A percentile compares a stretch with the other conserved stretches of the same genome.
Conservation (phyloP, 2,113 vertebrate genomes). For the Neogobius melanostomus region DNA sequence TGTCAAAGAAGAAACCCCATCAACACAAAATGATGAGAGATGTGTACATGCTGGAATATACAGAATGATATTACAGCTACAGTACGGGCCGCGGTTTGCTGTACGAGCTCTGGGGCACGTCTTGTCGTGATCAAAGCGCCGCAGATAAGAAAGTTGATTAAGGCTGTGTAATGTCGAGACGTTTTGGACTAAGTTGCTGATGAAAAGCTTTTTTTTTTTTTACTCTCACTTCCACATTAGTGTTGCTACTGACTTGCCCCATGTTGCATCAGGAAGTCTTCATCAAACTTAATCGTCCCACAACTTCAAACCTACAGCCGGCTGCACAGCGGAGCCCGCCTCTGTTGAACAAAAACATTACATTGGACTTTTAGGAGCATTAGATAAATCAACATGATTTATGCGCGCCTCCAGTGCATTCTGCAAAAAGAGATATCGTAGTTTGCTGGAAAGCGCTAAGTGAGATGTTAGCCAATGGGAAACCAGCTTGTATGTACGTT, state of each 20-base stretch:
- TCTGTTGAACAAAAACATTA: neutral
- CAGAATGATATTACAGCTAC: neutral
- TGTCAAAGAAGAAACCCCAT: neutral
- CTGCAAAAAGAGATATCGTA: neutral
- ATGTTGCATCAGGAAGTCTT: constrained; percentile 32
- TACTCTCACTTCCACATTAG: neutral
- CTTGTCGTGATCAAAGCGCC: neutral
- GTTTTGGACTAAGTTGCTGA: constrained; percentile 7
- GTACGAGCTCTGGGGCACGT: neutral
- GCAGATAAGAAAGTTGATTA: constrained; percentile 11
- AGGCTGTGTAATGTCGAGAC: constrained; percentile 2
- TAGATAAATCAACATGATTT: constrained; percentile 11
- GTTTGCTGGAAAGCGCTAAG: neutral
- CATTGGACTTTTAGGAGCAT: neutral
- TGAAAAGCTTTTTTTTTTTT: constrained; percentile 10
- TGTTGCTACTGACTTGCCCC: constrained; percentile 10
- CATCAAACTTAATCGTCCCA: constrained; percentile 8
- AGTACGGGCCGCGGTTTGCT: neutral
- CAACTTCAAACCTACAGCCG: neutral
- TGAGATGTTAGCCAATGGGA: neutral
- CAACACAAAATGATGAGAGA: neutral
- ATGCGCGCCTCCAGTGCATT: constrained; percentile 3
- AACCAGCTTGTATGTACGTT: neutral
- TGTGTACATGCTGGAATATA: neutral
- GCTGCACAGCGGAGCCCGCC: neutral